phyloP scores from a whole-genome alignment of 2,888 invertebrate genomes.

The Sinelater perroti region DNA sequence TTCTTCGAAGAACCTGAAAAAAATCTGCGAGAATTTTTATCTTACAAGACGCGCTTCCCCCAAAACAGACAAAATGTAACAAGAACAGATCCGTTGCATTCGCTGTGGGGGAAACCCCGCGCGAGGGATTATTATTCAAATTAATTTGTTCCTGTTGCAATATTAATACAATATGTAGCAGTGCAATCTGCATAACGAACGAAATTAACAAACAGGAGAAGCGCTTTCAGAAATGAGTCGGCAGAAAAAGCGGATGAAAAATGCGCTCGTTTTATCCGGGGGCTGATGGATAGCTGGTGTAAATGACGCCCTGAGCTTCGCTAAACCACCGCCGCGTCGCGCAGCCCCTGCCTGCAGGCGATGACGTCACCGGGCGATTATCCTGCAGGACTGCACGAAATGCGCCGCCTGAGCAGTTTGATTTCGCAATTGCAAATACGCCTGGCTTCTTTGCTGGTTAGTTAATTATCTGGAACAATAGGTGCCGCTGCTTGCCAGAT shows the following conservation, averaged over 20 bases:
- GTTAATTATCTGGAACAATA: conserved; percentile 18
- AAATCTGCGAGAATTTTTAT: no score
- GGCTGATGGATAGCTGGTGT: conserved; percentile 51
- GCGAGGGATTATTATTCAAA: conserved; percentile 27
- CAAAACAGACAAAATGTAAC: no score
- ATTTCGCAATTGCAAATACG: conserved; percentile 41
- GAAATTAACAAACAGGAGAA: conserved; percentile 31
- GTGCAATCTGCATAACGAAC: conserved; percentile 32
- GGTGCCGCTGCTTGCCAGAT: neutral
- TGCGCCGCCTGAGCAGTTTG: conserved; percentile 45
- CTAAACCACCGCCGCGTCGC: conserved; percentile 39
- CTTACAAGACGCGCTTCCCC: no score
- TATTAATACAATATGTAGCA: conserved; percentile 29
- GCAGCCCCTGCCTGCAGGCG: conserved; percentile 21
- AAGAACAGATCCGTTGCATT: no score
- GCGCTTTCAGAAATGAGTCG: conserved; percentile 25
- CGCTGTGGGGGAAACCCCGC: conserved; percentile 8
- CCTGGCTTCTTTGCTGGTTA: conserved; percentile 9
- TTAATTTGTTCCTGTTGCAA: conserved; percentile 32
- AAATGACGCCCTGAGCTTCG: conserved; percentile 51
- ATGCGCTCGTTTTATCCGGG: conserved; percentile 47
- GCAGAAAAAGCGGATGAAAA: conserved; percentile 47
- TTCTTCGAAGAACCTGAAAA: no score
- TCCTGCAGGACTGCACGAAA: conserved; percentile 39
- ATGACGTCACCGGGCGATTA: conserved; percentile 44